Base-by-base conservation (phyloP, 2,797 vertebrate genomes). In the Eleutherodactylus coqui region DNA sequence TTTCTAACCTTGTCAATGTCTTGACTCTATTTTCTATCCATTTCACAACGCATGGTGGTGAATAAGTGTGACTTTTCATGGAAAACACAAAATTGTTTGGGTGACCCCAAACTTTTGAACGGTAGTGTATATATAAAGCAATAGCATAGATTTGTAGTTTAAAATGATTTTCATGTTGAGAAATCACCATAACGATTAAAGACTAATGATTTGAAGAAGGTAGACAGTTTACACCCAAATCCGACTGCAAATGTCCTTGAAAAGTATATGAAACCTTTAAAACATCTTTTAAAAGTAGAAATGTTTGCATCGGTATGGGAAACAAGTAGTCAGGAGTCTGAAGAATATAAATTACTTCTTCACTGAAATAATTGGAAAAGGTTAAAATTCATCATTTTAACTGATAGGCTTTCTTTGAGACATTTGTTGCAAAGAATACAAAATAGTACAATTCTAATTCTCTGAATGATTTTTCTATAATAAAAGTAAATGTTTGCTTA, bases 331-430 rank as follows among this genome's bases (percentile, higher is more conserved):
- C 91, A 91, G 91, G 90, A 90, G 89, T 91, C 88, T 91, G 90
- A 87, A 93, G 93, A 95, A 94, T 94, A 93, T 93, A 92, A 95
- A 95, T 94, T 93, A 91, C 93, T 93, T 92, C 89, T 91, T 94
- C 93, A 92, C 91, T 91, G 86, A 90, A 93, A 94, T 91, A 94
- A 94, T 90, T 82, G 47, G 91, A 94, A 94, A 95, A 95, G 93
- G 94, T 95, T 95, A 94, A 94, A 94, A 94, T 95, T 94, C 91
- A 95, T 95, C 94, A 94, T 94, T 94, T 92, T 94, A 94, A 94
- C 92, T 93, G 93, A 95, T 94, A 93, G 92, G 89, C 89, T 93
- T 92, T 94, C 92, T 93, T 91, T 87, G 84, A 90, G 89, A 94
- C 93, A 92, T 87, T 90, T 88, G 89, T 90, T 90, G 90, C 82